Base-by-base conservation (phyloP, 1,140 invertebrate genomes). In the Ctenoplectra terminalis region DNA sequence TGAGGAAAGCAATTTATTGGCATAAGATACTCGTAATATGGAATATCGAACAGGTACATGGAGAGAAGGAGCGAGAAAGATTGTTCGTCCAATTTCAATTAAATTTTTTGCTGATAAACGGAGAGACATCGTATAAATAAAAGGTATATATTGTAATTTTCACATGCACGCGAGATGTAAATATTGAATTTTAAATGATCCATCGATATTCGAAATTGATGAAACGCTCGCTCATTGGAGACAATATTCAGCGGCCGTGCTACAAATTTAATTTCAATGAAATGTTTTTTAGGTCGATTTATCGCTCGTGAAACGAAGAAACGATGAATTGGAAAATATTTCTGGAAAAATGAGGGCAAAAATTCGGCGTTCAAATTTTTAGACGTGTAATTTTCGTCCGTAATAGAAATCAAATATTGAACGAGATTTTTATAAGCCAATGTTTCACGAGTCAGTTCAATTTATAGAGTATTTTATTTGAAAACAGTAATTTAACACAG, bases 61-160 rank as follows among this genome's bases (percentile, higher is more conserved):
- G 1, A 15, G 50, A 40, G 23, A 26, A 0, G 5, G 9, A 43
- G 20, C 15, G 23, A 69, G 20, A 34, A 1, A n/a, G 71, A 20
- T 56, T 46, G n/a, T 46, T 77, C 64, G 23, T 43, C n/a, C 31
- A 23, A 77, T 77, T 77, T 40, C 17, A 4, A 66, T 67, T 9
- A 31, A 31, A 56, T 17, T 43, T 43, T 29, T 29, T n/a, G 34
- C 6, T 7, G 1, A 4, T 26, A 8, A 8, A 23, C 9, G 34
- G 15, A 58, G 23, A 0, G 17, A 40, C 11, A n/a, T 40, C 13
- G 26, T 34, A 56, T n/a, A 23, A 58, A 72, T 72, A 58, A 72
- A 46, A 46, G 13, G 4, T 5, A 20, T 34, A 50, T 17, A 17
- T 54, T 37, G 43, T 17, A 48, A 61, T 46, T 37, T n/a, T 40